These are phyloP conservation scores for Pristis pectinata DNA, from an alignment of 2,797 vertebrate genomes.

Conservation along the genomic window DNA sequence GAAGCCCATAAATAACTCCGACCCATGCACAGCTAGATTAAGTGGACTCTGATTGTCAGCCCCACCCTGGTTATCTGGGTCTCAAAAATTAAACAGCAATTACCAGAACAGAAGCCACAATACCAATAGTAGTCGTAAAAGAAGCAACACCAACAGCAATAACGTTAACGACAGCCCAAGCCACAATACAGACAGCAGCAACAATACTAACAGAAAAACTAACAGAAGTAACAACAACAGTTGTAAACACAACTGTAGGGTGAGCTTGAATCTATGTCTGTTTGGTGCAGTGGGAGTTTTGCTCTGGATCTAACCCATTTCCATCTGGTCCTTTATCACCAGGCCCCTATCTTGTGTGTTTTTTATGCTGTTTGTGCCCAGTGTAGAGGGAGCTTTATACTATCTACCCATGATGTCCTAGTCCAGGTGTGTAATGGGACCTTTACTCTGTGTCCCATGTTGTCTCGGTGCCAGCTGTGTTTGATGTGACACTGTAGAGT, in stretches of 20 bases:
- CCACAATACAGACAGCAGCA: not conserved
- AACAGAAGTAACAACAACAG: not conserved
- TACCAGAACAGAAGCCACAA: not conserved
- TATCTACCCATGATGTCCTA: too few species aligned
- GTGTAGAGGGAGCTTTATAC: too few species aligned
- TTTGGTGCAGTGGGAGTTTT: not conserved
- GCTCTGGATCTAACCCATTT: not conserved
- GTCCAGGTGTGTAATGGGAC: too few species aligned
- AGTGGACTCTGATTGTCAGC: not conserved
- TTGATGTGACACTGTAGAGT: too few species aligned
- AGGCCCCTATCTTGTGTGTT: too few species aligned
- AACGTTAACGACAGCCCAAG: not conserved
- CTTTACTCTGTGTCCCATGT: too few species aligned
- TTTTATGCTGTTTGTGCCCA: too few species aligned
- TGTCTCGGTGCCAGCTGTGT: too few species aligned
- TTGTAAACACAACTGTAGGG: not conserved
- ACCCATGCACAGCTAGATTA: too few species aligned
- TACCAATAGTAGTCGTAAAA: not conserved
- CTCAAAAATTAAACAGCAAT: not conserved
- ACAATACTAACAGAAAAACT: not conserved
- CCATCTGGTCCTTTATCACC: too few species aligned
- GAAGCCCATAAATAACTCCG: too few species aligned
- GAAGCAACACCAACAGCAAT: not conserved
- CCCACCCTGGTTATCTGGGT: not conserved
- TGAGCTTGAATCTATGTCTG: not conserved